A percentile compares a stretch with the other conserved stretches of the same genome.
Conservation (phyloP, 2,888 invertebrate genomes). For the Patella pellucida region DNA sequence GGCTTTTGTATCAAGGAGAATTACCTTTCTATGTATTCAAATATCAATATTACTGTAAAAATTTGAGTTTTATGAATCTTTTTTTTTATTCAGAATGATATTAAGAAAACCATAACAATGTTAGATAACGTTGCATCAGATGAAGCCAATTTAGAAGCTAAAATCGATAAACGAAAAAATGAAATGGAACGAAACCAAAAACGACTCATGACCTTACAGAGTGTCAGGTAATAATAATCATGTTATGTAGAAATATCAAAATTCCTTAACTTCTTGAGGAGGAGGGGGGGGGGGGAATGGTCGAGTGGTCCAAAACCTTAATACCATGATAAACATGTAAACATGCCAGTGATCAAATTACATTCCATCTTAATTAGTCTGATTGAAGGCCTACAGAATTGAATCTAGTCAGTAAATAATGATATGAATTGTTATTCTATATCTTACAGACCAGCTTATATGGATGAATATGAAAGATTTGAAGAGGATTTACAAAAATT, state of each 20-base stretch:
- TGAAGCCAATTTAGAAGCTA: constrained; percentile 89
- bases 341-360: no score
- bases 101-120: constrained; percentile 78
- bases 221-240: constrained; percentile 81
- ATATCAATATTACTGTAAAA: background rate
- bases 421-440: constrained; percentile 8
- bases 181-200: constrained; percentile 95
- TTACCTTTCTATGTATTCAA: background rate
- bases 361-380: no score
- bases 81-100: constrained; percentile 75
- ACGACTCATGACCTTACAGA: constrained; percentile 91
- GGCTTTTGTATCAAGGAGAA: no score
- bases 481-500: constrained; percentile 87
- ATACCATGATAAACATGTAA: no score
- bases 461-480: constrained; percentile 92
- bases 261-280: no score
- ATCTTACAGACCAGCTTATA: constrained; percentile 86
- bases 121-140: constrained; percentile 90
- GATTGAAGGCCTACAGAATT: no score
- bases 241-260: no score
- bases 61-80: background rate
- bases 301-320: no score
- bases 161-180: constrained; percentile 89
- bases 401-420: no score
- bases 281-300: no score